These are phyloP conservation scores for Epirrhoe alternata DNA, from an alignment of 2,888 invertebrate species.

Conservation along the genomic window DNA sequence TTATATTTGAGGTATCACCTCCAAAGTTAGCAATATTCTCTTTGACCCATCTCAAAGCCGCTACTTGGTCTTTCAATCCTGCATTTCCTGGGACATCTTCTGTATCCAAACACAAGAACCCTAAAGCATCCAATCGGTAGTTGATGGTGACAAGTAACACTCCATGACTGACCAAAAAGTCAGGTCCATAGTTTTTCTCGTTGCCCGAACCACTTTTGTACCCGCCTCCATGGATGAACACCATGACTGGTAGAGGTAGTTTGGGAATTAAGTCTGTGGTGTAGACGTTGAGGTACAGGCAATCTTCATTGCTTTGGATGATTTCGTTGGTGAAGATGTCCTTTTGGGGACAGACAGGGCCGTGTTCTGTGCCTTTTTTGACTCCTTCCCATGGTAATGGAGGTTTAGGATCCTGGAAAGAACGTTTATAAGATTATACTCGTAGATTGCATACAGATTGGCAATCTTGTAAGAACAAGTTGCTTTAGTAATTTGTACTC, in stretches of 20 bases:
- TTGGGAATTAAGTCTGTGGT: conserved; percentile 49
- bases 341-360: conserved; percentile 57
- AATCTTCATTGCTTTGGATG: conserved; percentile 57
- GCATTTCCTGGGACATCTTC: conserved; percentile 85
- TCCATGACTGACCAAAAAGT: conserved; percentile 80
- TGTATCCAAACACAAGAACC: conserved; percentile 82
- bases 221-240: conserved; percentile 65
- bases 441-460: no score
- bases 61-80: conserved; percentile 74
- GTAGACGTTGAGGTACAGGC: conserved; percentile 65
- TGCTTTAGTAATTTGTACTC: no score
- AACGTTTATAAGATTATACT: no score
- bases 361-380: conserved; percentile 57
- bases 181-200: conserved; percentile 79
- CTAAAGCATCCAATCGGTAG: conserved; percentile 81
- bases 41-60: conserved; percentile 59
- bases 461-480: background rate
- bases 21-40: conserved; percentile 58
- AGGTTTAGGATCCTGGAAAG: conserved; percentile 45
- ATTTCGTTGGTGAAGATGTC: conserved; percentile 51
- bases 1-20: conserved; percentile 57
- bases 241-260: conserved; percentile 57
- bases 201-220: conserved; percentile 65
- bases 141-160: conserved; percentile 84
- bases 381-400: conserved; percentile 44